These are phyloP conservation scores for Apogon talboti DNA, from an alignment of 2,797 vertebrate genomes.

Conservation along the genomic window DNA sequence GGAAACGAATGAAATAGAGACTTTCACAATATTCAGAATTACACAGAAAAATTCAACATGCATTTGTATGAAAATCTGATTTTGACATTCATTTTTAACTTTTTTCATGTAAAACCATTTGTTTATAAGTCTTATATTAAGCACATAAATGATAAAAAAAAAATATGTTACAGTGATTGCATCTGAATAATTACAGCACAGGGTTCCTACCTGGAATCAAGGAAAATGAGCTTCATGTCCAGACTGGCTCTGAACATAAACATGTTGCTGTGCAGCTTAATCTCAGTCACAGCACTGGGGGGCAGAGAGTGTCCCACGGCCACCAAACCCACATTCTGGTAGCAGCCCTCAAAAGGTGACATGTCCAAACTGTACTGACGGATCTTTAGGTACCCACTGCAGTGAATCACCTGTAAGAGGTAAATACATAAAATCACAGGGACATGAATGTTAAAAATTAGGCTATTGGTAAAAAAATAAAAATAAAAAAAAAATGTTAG, in stretches of 20 bases:
- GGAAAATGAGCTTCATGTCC: constrained; percentile 99
- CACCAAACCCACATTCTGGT: constrained; percentile 97
- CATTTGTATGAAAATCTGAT: background rate
- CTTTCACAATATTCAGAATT: constrained; percentile 15
- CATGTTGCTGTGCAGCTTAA: constrained; percentile 99
- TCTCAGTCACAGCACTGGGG: constrained; percentile 96
- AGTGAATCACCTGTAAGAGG: constrained; percentile 92
- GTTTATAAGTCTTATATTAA: background rate
- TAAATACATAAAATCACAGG: too few species aligned
- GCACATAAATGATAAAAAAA: too few species aligned
- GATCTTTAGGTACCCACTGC: constrained; percentile 98
- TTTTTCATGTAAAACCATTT: background rate
- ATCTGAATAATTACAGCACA: too few species aligned
- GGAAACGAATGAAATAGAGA: constrained; percentile 37
- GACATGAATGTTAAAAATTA: too few species aligned
- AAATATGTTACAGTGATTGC: too few species aligned
- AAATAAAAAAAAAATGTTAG: too few species aligned
- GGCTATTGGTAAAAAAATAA: too few species aligned
- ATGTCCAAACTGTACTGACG: constrained; percentile 98
- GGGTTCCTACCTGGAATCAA: constrained; percentile 92
- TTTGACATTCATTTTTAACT: background rate
- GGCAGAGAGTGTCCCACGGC: constrained; percentile 97
- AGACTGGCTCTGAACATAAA: constrained; percentile 99
- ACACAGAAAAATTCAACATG: constrained; percentile 2
- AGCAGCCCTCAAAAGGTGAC: constrained; percentile 98